These are phyloP conservation scores for Muscicapa adusta DNA, from an alignment of 2,113 vertebrate species.

Conservation along the genomic window DNA sequence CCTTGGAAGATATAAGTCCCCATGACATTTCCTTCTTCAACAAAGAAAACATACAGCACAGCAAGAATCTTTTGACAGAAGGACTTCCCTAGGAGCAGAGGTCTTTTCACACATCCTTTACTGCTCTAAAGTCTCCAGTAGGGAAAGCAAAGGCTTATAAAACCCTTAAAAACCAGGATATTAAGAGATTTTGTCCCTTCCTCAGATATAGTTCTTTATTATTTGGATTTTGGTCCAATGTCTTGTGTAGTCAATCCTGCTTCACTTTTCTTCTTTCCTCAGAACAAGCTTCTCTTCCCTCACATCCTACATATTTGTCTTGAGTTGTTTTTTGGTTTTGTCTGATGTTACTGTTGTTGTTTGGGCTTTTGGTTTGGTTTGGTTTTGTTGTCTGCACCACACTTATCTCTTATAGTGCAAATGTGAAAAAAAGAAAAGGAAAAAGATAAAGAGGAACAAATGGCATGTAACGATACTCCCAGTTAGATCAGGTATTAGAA, in stretches of 20 bases:
- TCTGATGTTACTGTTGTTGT: background rate
- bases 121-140: background rate
- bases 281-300: background rate
- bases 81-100: background rate
- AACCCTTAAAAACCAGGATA: background rate
- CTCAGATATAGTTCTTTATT: background rate
- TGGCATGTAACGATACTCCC: background rate
- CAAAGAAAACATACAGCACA: background rate
- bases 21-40: background rate
- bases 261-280: background rate
- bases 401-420: background rate
- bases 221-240: background rate
- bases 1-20: background rate
- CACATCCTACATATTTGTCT: background rate
- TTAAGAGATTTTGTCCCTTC: background rate
- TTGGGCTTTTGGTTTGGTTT: background rate
- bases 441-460: background rate
- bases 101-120: background rate
- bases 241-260: background rate
- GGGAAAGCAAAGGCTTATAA: background rate
- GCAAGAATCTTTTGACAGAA: background rate
- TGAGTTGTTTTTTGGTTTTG: rapidly evolving
- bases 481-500: background rate
- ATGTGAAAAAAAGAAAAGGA: background rate
- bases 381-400: background rate